These are phyloP conservation scores for Pterois miles DNA, from an alignment of 2,797 vertebrate species.

Conservation along the genomic window DNA sequence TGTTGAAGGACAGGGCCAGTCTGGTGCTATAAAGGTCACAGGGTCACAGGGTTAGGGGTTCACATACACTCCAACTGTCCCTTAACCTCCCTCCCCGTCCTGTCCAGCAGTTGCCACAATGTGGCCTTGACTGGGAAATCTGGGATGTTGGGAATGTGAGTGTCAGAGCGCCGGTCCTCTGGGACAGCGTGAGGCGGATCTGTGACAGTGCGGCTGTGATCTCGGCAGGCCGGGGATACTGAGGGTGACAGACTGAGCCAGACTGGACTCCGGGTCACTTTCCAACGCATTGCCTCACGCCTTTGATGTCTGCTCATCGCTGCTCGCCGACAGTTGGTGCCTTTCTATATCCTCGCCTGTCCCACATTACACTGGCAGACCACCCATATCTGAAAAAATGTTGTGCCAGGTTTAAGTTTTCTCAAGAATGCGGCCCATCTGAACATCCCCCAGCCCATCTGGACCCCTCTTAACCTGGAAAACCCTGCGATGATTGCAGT, in stretches of 20 bases:
- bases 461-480: slow-evolving; percentile 75
- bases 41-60: slow-evolving; percentile 26
- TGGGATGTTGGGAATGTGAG: slow-evolving; percentile 57
- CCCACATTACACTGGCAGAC: slow-evolving; percentile 60
- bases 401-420: slow-evolving; percentile 71
- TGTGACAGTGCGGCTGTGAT: slow-evolving; percentile 66
- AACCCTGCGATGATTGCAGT: slow-evolving; percentile 22
- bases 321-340: slow-evolving; percentile 74
- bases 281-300: slow-evolving; percentile 27
- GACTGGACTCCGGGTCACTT: slow-evolving; percentile 63
- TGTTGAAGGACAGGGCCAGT: slow-evolving; percentile 25
- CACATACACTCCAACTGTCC: slow-evolving; percentile 7
- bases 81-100: not conserved
- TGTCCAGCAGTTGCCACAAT: slow-evolving; percentile 54
- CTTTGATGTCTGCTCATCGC: slow-evolving; percentile 76
- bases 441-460: slow-evolving; percentile 74
- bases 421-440: slow-evolving; percentile 75
- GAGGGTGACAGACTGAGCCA: slow-evolving; percentile 62
- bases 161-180: slow-evolving; percentile 30
- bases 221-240: slow-evolving; percentile 26
- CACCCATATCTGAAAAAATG: slow-evolving; percentile 78
- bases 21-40: slow-evolving; percentile 23
- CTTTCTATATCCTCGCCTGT: slow-evolving; percentile 50
- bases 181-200: slow-evolving; percentile 66
- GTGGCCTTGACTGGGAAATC: slow-evolving; percentile 51